Percentiles rank a stretch among this genome's conserved stretches.
Conservation (phyloP, 2,113 vertebrate species). For the Bufo gargarizans region DNA sequence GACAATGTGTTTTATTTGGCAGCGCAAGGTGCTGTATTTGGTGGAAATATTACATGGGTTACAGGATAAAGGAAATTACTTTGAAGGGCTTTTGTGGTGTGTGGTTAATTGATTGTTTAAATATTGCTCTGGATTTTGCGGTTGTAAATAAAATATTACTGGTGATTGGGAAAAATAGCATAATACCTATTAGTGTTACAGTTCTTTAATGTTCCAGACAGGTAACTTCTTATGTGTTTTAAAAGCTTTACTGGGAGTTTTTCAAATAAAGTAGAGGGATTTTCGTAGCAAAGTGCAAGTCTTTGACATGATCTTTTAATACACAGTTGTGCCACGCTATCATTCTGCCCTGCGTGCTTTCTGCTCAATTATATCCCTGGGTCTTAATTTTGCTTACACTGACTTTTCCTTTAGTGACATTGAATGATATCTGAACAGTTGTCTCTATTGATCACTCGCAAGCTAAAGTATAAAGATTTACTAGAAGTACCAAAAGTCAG, state of each 20-base stretch:
- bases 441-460: slow-evolving; percentile 50
- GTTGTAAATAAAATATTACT: slow-evolving; percentile 54
- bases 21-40: slow-evolving; percentile 11
- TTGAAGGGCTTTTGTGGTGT: slow-evolving; percentile 39
- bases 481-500: slow-evolving; percentile 36
- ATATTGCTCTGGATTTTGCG: slow-evolving; percentile 34
- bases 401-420: slow-evolving; percentile 51
- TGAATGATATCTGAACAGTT: slow-evolving; percentile 53
- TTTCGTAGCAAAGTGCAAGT: slow-evolving; percentile 60
- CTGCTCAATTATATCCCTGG: slow-evolving; percentile 59
- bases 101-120: slow-evolving; percentile 49
- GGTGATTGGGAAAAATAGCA: slow-evolving; percentile 45
- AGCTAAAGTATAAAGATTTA: slow-evolving; percentile 46
- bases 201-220: slow-evolving; percentile 48
- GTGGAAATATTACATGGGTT: slow-evolving; percentile 40
- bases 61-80: slow-evolving; percentile 40
- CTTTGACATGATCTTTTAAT: slow-evolving; percentile 57
- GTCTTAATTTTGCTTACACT: slow-evolving; percentile 63
- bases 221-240: slow-evolving; percentile 47
- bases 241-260: slow-evolving; percentile 57
- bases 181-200: slow-evolving; percentile 44
- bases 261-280: slow-evolving; percentile 62
- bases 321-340: slow-evolving; percentile 53
- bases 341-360: slow-evolving; percentile 60
- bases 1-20: slow-evolving; percentile 39